phyloP scores from a whole-genome alignment of 2,797 vertebrate species.

The Platyrinchus mystaceus region DNA sequence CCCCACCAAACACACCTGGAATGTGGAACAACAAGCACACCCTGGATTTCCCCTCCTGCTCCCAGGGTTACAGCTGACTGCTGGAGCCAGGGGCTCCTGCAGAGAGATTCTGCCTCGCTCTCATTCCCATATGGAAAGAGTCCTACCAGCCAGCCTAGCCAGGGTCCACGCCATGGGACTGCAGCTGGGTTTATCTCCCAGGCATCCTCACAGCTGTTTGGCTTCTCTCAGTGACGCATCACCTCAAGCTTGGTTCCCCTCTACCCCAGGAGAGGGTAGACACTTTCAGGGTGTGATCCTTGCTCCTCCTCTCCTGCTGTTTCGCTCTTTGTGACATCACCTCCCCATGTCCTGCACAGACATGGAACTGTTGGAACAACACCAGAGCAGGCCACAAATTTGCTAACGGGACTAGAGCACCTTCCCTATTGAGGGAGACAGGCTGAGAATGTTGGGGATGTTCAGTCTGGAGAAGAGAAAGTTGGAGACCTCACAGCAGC shows the following conservation, averaged over 20 bases:
- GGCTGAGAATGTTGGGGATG: not conserved
- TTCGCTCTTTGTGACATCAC: rapidly evolving
- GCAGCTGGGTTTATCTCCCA: not conserved
- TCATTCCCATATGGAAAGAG: not conserved
- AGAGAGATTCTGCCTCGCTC: not conserved
- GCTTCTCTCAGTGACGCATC: not conserved
- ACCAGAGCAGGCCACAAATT: not conserved
- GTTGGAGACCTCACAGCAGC: not conserved
- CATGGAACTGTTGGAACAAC: not conserved
- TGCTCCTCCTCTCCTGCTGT: rapidly evolving
- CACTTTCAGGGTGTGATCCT: not conserved
- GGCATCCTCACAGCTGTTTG: not conserved
- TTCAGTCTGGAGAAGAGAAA: not conserved
- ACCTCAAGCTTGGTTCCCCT: not conserved
- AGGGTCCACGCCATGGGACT: rapidly evolving
- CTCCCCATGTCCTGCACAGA: not conserved
- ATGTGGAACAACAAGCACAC: not conserved
- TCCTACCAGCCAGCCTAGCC: not conserved
- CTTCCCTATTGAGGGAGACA: not conserved
- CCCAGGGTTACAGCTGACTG: not conserved
- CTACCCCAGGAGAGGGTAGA: not conserved
- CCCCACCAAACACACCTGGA: not conserved
- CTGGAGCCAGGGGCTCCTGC: not conserved
- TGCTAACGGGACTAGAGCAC: not conserved
- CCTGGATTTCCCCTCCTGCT: not conserved